These are phyloP conservation scores for Drosophila busckii DNA, from an alignment of 1,140 invertebrate genomes.

Conservation along the genomic window DNA sequence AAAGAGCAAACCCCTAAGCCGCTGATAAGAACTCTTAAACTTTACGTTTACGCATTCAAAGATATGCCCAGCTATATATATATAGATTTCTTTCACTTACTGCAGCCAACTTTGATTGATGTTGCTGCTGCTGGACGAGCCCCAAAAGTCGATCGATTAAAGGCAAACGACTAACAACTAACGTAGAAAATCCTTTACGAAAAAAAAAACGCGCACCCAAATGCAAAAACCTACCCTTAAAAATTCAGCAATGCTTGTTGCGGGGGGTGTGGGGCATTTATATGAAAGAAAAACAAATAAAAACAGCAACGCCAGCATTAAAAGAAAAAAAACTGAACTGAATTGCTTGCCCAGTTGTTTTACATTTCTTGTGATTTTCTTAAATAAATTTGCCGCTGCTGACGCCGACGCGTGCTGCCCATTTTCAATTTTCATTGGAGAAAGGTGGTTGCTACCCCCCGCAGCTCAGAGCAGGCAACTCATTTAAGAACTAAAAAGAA, in stretches of 20 bases:
- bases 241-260: constrained; percentile 4
- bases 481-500: constrained; percentile 74
- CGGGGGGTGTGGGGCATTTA: background rate
- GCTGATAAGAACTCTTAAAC: background rate
- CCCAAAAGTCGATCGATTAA: constrained; percentile 56
- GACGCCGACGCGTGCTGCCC: constrained; percentile 12
- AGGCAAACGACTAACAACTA: constrained; percentile 29
- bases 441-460: constrained; percentile 1
- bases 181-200: constrained; percentile 21
- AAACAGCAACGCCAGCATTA: constrained; percentile 18
- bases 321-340: constrained; percentile 48
- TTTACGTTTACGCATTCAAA: no score
- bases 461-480: constrained; percentile 47
- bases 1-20: no score
- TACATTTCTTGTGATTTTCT: constrained; percentile 71
- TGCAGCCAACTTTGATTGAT: constrained; percentile 62
- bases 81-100: no score
- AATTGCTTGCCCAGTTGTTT: constrained; percentile 68
- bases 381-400: constrained; percentile 60
- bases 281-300: constrained; percentile 10
- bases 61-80: no score
- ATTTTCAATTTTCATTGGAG: constrained; percentile 14
- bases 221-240: constrained; percentile 46
- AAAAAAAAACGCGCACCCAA: constrained; percentile 31
- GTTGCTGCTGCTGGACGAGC: constrained; percentile 27